Evolutionary conservation across 2,888 invertebrate species (phyloP).

Genomic region (Masnerella sp.): DNA sequence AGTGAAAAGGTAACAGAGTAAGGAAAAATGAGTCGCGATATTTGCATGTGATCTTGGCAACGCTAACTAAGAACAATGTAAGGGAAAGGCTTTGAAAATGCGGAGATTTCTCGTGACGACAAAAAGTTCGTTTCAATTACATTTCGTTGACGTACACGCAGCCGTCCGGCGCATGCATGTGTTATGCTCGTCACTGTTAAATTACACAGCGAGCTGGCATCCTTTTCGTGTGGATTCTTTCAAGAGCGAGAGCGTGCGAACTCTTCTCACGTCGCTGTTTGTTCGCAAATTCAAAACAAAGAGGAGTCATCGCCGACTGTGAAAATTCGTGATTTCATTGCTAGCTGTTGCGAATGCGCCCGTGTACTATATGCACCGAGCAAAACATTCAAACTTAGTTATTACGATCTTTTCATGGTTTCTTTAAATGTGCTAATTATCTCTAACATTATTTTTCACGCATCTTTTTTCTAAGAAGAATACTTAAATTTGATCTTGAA

Average conservation of each 20-base stretch:
- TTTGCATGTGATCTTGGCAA: conserved; percentile 60
- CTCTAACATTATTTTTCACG: conserved; percentile 14
- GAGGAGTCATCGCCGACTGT: conserved; percentile 41
- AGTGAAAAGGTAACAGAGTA: conserved; percentile 45
- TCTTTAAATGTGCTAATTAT: conserved; percentile 9
- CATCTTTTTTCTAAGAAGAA: conserved; percentile 5
- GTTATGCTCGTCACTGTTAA: conserved; percentile 47
- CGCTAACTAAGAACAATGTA: conserved; percentile 50
- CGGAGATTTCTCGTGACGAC: conserved; percentile 60
- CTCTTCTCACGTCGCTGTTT: conserved; percentile 65
- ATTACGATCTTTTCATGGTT: conserved; percentile 24
- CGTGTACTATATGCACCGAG: conserved; percentile 29
- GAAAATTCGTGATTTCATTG: conserved; percentile 53
- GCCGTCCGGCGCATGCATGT: conserved; percentile 29
- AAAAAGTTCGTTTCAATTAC: conserved; percentile 60
- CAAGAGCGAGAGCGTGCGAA: conserved; percentile 69
- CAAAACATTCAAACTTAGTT: conserved; percentile 36
- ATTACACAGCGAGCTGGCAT: conserved; percentile 35
- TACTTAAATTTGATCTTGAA: too few species aligned
- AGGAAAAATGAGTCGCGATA: conserved; percentile 44
- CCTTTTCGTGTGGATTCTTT: conserved; percentile 45
- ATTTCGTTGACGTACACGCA: conserved; percentile 40
- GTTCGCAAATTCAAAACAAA: conserved; percentile 45
- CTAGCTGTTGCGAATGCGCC: conserved; percentile 32
- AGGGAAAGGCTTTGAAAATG: conserved; percentile 60